Percentiles rank a stretch among this genome's conserved stretches.
These are phyloP conservation scores for Solea senegalensis DNA, from an alignment of 2,113 vertebrate genomes.

Conservation along the genomic window DNA sequence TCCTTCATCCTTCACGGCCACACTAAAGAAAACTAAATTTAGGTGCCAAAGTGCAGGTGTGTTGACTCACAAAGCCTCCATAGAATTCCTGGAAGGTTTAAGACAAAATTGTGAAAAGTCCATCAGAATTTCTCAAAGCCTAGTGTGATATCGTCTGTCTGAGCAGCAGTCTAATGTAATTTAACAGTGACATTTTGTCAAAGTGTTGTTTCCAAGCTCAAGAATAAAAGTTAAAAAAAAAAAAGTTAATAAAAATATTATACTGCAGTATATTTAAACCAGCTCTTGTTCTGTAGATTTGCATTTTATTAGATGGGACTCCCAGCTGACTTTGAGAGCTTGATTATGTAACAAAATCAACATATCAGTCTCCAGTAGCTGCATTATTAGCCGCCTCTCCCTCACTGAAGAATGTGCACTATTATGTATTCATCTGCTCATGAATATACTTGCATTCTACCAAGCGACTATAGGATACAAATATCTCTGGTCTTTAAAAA, in stretches of 20 bases:
- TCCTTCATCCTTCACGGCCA: constrained; percentile 49
- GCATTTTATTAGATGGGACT: constrained; percentile 21
- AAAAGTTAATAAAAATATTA: not conserved
- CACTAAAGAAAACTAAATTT: constrained; percentile 43
- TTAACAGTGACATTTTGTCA: no score
- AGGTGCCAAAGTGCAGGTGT: constrained; percentile 36
- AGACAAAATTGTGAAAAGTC: no score
- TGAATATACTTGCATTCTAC: no score
- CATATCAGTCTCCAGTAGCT: constrained; percentile 60
- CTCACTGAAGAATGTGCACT: constrained; percentile 17
- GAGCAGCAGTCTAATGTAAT: no score
- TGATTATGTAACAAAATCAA: constrained; percentile 69
- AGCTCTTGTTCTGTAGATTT: constrained; percentile 14
- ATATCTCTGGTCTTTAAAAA: constrained; percentile 23
- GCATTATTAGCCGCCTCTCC: constrained; percentile 57
- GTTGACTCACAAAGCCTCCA: constrained; percentile 54
- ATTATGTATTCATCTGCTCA: constrained; percentile 2
- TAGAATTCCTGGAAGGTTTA: not conserved
- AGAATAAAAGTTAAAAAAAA: no score
- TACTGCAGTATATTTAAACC: constrained; percentile 3
- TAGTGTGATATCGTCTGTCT: no score
- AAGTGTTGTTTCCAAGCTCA: not conserved
- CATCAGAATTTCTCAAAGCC: no score
- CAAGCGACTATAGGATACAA: not conserved
- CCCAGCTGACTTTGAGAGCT: constrained; percentile 48